These are phyloP conservation scores for Sclerodermus sp. DNA, from an alignment of 2,888 invertebrate species.

Conservation along the genomic window DNA sequence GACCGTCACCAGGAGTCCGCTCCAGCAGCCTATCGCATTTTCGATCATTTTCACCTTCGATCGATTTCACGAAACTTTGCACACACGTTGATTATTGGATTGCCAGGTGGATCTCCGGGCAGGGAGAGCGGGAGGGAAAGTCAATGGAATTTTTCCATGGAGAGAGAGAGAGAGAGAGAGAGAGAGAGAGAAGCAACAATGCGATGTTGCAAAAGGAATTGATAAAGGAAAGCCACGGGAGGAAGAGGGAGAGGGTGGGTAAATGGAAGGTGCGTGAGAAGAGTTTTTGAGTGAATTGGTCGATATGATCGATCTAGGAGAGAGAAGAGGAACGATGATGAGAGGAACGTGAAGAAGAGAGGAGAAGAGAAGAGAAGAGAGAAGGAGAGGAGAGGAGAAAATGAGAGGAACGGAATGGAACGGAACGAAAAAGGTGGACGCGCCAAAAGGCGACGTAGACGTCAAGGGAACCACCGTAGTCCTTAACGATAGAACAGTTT, in stretches of 20 bases:
- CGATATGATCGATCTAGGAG: no score
- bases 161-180: no score
- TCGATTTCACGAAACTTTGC: background rate
- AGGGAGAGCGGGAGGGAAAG: no score
- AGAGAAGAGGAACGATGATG: background rate
- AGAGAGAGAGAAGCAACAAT: no score
- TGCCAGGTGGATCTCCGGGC: no score
- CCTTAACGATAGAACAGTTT: background rate
- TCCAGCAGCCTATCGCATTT: background rate
- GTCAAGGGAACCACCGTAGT: constrained; percentile 1
- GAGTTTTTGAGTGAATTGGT: no score
- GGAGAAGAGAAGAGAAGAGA: background rate
- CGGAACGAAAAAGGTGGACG: background rate
- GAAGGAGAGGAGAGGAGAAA: background rate
- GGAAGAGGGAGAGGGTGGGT: no score
- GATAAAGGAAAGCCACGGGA: no score
- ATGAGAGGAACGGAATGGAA: background rate
- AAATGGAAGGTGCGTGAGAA: no score
- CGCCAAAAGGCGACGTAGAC: constrained; percentile 2
- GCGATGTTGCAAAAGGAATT: no score
- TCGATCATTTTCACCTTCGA: background rate
- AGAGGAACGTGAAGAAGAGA: background rate
- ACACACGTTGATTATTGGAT: no score
- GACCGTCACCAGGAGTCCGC: background rate
- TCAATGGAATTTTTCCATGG: no score